Conservation (phyloP, 1,140 invertebrate species). For the Nymphalis io region DNA sequence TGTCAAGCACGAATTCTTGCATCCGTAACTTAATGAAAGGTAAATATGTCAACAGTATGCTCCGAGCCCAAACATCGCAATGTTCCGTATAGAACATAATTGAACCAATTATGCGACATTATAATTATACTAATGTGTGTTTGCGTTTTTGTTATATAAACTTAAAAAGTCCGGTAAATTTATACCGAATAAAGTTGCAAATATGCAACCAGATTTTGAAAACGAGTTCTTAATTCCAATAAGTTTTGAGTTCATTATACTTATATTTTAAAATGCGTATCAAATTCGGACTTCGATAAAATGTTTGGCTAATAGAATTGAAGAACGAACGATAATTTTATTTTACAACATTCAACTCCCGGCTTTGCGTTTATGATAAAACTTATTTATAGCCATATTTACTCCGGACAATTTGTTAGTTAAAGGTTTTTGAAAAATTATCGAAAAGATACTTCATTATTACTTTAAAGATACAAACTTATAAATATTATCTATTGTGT, state of each 20-base stretch:
- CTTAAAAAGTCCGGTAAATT: slow-evolving; percentile 27
- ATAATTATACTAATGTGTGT: slow-evolving; percentile 38
- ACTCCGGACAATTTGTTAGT: too few relatives aligned
- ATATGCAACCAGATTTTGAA: slow-evolving; percentile 30
- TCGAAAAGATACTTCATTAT: too few relatives aligned
- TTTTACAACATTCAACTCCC: not conserved
- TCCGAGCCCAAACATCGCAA: slow-evolving; percentile 16
- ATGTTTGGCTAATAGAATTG: not conserved
- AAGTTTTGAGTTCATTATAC: slow-evolving; percentile 34
- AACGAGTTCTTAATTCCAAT: slow-evolving; percentile 31
- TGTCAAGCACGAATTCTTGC: not conserved
- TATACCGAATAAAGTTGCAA: slow-evolving; percentile 36
- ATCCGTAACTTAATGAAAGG: slow-evolving; percentile 9
- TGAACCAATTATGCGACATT: slow-evolving; percentile 45
- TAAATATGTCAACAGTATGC: slow-evolving; percentile 29
- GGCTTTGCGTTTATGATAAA: too few relatives aligned
- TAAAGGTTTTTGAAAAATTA: too few relatives aligned
- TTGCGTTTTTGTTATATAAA: slow-evolving; percentile 25
- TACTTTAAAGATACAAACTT: too few relatives aligned
- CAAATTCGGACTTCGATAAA: not conserved
- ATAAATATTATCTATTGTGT: too few relatives aligned
- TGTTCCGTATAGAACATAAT: slow-evolving; percentile 36
- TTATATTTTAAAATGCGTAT: slow-evolving; percentile 19
- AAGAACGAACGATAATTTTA: not conserved
- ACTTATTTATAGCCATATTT: too few relatives aligned